These are phyloP conservation scores for Spodoptera picta DNA, from an alignment of 2,888 invertebrate genomes.

Conservation along the genomic window DNA sequence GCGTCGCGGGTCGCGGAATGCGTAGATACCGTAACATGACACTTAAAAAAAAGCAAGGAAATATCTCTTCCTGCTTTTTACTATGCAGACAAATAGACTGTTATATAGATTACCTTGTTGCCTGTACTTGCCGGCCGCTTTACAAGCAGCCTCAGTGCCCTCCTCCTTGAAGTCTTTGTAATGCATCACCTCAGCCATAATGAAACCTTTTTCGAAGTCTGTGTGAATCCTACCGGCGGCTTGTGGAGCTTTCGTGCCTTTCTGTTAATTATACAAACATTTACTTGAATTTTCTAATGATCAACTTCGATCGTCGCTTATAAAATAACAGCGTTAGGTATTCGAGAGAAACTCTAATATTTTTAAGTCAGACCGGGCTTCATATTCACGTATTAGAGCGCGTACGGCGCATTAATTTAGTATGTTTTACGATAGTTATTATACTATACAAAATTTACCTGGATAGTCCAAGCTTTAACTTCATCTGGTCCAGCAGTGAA, in stretches of 20 bases:
- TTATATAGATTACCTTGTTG: constrained; percentile 93
- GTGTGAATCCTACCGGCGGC: constrained; percentile 99
- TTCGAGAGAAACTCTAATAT: too few species aligned
- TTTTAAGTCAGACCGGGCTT: too few species aligned
- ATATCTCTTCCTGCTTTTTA: too few species aligned
- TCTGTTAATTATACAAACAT: constrained; percentile 85
- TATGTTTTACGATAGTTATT: too few species aligned
- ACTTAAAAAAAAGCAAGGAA: too few species aligned
- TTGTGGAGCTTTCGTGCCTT: constrained; percentile 99
- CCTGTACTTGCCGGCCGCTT: constrained; percentile 98
- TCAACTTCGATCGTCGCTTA: neutral
- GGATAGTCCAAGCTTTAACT: constrained; percentile 99
- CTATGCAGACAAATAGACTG: too few species aligned
- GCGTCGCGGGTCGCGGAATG: too few species aligned
- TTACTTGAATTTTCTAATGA: neutral
- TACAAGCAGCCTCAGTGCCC: constrained; percentile 96
- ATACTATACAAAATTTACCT: constrained; percentile 87
- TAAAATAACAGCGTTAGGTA: neutral
- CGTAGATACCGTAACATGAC: too few species aligned
- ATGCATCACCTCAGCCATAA: constrained; percentile 99
- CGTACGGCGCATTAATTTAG: too few species aligned
- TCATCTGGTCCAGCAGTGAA: constrained; percentile 99
- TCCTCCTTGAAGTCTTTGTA: constrained; percentile 98
- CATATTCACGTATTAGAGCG: too few species aligned
- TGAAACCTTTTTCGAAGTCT: constrained; percentile 99